Conservation (phyloP, 2,113 vertebrate genomes). For the Elgaria multicarinata region DNA sequence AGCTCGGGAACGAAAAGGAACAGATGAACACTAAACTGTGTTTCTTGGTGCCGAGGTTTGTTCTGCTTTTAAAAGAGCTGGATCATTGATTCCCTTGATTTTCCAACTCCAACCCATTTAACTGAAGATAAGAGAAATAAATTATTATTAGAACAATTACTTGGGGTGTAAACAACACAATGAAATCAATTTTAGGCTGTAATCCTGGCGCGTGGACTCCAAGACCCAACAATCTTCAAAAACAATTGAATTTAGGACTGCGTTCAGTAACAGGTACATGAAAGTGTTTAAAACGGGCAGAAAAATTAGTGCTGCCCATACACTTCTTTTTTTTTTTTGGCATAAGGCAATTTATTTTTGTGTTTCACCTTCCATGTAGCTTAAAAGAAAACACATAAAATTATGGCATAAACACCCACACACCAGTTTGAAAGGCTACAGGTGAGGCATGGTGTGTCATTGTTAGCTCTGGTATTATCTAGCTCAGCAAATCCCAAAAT, state of each 20-base stretch:
- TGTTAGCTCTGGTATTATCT: conserved; percentile 15
- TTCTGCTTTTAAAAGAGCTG: conserved; percentile 88
- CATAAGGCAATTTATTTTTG: not conserved
- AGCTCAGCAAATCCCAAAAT: not conserved
- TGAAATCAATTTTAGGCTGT: conserved; percentile 7
- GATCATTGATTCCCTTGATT: conserved; percentile 98
- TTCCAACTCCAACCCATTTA: conserved; percentile 98
- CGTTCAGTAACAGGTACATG: not conserved
- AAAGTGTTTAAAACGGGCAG: not conserved
- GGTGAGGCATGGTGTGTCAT: not conserved
- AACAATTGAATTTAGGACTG: not conserved
- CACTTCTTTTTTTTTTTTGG: not conserved
- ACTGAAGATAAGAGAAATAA: conserved; percentile 76
- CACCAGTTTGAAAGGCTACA: not conserved
- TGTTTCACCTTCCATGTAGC: not conserved
- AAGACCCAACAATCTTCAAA: not conserved
- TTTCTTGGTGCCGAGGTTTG: conserved; percentile 37
- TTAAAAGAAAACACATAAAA: not conserved
- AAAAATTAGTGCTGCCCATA: not conserved
- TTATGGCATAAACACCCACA: conserved; percentile 8
- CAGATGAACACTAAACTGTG: not conserved
- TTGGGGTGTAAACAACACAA: not conserved
- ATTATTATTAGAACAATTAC: conserved; percentile 52
- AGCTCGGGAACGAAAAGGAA: conserved; percentile 46
- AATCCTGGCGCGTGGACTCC: not conserved